Percentiles rank a stretch among this genome's conserved stretches.
These are phyloP conservation scores for Tetragonula clypearis DNA, from an alignment of 1,140 invertebrate species.

Conservation along the genomic window DNA sequence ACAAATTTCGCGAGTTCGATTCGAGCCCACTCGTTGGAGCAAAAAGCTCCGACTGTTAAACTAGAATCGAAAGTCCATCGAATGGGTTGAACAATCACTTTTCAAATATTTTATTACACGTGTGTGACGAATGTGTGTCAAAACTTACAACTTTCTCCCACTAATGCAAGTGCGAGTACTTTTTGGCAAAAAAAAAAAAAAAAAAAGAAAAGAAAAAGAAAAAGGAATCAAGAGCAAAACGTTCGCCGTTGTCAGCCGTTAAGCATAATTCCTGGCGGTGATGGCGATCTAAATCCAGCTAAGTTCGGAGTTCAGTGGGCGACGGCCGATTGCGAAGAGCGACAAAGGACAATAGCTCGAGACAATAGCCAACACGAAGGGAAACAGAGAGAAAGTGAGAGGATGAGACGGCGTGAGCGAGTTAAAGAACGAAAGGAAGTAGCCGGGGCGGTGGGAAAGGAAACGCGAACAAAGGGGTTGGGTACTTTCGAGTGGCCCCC, in stretches of 20 bases:
- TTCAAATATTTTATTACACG: too few relatives aligned
- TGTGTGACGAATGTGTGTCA: too few relatives aligned
- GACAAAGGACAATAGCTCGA: slow-evolving; percentile 19
- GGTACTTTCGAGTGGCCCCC: slow-evolving; percentile 62
- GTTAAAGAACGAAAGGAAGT: slow-evolving; percentile 51
- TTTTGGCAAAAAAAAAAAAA: too few relatives aligned
- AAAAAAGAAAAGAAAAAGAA: too few relatives aligned
- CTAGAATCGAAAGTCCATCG: too few relatives aligned
- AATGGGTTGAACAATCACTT: too few relatives aligned
- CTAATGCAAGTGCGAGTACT: too few relatives aligned
- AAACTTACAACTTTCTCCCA: too few relatives aligned
- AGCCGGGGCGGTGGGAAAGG: slow-evolving; percentile 30
- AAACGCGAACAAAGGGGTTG: slow-evolving; percentile 63
- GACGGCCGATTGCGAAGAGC: not conserved
- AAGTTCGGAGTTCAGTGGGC: not conserved
- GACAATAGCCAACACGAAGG: not conserved
- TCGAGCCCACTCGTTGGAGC: too few relatives aligned
- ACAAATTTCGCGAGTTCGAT: too few relatives aligned
- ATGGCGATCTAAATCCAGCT: slow-evolving; percentile 2
- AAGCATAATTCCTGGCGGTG: not conserved
- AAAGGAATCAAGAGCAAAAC: not conserved
- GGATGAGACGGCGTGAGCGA: not conserved
- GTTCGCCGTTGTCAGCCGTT: not conserved
- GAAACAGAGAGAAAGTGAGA: not conserved
- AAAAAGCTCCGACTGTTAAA: too few relatives aligned